phyloP scores from a whole-genome alignment of 2,888 invertebrate species.

The Amiota communis region DNA sequence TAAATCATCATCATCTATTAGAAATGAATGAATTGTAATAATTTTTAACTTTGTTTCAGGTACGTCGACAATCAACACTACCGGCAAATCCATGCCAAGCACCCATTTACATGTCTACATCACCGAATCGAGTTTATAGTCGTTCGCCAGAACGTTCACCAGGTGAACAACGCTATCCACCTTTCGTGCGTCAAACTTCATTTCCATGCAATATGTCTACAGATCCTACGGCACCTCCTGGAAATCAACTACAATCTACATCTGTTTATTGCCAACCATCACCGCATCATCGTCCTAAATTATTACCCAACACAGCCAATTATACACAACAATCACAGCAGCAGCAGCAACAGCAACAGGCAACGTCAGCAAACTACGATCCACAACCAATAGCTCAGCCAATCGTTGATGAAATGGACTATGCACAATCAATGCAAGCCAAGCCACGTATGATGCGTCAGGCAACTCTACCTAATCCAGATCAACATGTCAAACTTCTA shows the following conservation, averaged over 20 bases:
- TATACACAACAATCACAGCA: slow-evolving; percentile 41
- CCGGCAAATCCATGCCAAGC: slow-evolving; percentile 69
- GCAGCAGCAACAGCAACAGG: slow-evolving; percentile 29
- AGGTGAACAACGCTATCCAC: slow-evolving; percentile 69
- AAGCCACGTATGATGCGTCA: slow-evolving; percentile 69
- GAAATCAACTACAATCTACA: slow-evolving; percentile 37
- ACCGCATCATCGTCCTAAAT: slow-evolving; percentile 59
- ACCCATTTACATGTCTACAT: slow-evolving; percentile 71
- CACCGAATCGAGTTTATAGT: slow-evolving; percentile 70
- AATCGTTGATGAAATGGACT: slow-evolving; percentile 58
- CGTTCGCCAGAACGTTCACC: slow-evolving; percentile 71
- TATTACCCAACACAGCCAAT: slow-evolving; percentile 68
- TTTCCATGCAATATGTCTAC: slow-evolving; percentile 66
- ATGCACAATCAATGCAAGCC: slow-evolving; percentile 47
- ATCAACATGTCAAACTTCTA: slow-evolving; percentile 70
- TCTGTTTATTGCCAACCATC: slow-evolving; percentile 33
- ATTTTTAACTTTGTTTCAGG: slow-evolving; percentile 44
- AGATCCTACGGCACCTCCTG: slow-evolving; percentile 53
- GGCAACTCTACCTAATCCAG: slow-evolving; percentile 72
- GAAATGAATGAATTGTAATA: not conserved
- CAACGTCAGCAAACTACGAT: slow-evolving; percentile 52
- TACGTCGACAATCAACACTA: slow-evolving; percentile 72
- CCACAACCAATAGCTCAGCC: slow-evolving; percentile 55
- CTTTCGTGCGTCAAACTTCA: slow-evolving; percentile 71
- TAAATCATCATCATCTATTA: not conserved